These are phyloP conservation scores for Rhinolophus ferrumequinum DNA, from an alignment of 2,113 vertebrate species.

Conservation along the genomic window DNA sequence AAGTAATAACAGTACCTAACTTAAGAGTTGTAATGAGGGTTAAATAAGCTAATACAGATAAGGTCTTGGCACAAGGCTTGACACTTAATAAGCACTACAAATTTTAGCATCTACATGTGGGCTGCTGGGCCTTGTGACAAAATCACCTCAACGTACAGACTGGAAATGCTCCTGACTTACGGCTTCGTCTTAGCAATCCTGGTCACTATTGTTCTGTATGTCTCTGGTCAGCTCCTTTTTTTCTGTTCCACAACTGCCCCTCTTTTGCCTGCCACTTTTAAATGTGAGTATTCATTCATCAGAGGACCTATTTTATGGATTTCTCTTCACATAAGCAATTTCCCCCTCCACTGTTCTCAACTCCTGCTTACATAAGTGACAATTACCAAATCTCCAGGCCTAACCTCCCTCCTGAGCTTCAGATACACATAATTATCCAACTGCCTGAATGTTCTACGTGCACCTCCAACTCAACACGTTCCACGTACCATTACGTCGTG, in stretches of 20 bases:
- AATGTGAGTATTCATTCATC: neutral
- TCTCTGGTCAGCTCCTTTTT: neutral
- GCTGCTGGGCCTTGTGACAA: neutral
- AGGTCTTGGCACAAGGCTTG: neutral
- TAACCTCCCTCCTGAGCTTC: neutral
- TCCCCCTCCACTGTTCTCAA: neutral
- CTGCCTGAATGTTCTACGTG: neutral
- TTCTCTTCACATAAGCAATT: neutral
- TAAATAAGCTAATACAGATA: neutral
- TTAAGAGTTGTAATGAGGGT: neutral
- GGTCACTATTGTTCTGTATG: neutral
- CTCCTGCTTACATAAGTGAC: neutral
- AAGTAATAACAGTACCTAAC: neutral
- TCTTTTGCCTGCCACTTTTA: neutral
- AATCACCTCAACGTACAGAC: neutral
- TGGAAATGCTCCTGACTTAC: neutral
- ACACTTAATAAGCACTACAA: neutral
- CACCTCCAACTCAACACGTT: neutral
- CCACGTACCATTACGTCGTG: neutral
- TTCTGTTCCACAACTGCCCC: neutral
- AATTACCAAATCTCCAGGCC: neutral
- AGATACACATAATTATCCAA: neutral
- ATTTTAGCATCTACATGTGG: neutral
- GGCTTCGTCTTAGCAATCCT: neutral
- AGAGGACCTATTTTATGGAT: neutral